phyloP scores from a whole-genome alignment of 2,113 vertebrate species.

The Formicarius rufipectus region DNA sequence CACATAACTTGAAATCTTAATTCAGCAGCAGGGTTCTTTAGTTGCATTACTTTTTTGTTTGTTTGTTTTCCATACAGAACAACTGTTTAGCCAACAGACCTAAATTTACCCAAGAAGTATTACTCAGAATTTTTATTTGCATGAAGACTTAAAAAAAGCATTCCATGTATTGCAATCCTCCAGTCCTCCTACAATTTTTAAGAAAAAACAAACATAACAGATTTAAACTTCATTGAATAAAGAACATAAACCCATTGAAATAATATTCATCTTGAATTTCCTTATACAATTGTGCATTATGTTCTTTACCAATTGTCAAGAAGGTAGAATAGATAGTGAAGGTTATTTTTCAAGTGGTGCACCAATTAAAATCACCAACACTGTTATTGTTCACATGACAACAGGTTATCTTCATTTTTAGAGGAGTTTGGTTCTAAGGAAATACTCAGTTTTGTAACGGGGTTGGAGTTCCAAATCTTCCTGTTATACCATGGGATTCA shows the following conservation, averaged over 20 bases:
- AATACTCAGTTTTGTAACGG: neutral
- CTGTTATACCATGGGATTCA: neutral
- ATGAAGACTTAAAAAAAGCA: neutral
- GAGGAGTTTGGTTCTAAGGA: neutral
- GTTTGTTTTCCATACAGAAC: neutral
- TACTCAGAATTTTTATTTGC: neutral
- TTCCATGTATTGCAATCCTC: neutral
- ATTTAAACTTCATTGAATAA: conserved; percentile 7
- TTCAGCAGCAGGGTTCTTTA: neutral
- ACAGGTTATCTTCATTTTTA: neutral
- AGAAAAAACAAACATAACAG: neutral
- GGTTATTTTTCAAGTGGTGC: neutral
- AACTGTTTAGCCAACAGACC: neutral
- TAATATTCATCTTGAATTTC: neutral
- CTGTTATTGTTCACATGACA: neutral
- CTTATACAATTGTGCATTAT: neutral
- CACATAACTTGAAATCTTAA: neutral
- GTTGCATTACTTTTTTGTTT: neutral
- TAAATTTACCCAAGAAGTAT: neutral
- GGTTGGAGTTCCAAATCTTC: neutral
- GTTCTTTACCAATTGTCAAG: neutral
- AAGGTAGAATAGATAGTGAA: neutral
- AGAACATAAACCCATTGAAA: conserved; percentile 12
- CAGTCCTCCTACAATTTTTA: neutral
- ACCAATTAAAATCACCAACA: neutral